phyloP scores from a whole-genome alignment of 2,888 invertebrate genomes.

The Phorcus lineatus region DNA sequence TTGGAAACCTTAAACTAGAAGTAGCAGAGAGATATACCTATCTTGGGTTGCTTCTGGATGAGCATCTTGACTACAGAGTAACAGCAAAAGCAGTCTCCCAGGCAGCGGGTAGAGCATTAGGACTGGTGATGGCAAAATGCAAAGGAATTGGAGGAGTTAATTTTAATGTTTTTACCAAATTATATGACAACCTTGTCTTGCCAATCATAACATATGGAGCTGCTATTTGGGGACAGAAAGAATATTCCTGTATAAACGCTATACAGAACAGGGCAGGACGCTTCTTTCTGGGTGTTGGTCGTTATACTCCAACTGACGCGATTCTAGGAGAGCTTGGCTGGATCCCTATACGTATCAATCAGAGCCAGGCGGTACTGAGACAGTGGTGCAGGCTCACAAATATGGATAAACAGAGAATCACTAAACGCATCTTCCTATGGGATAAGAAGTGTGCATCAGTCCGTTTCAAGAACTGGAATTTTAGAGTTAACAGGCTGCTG shows the following conservation, averaged over 20 bases:
- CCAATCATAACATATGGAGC: background rate
- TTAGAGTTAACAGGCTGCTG: background rate
- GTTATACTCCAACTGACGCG: background rate
- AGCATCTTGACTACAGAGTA: too few species aligned
- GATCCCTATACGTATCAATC: background rate
- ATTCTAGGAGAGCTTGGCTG: background rate
- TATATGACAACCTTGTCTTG: background rate
- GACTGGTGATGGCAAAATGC: too few species aligned
- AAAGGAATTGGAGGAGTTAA: background rate
- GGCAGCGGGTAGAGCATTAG: too few species aligned
- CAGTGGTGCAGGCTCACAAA: too few species aligned
- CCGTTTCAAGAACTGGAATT: background rate
- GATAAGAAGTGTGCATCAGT: background rate
- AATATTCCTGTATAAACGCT: background rate
- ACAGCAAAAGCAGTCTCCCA: too few species aligned
- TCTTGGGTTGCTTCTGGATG: too few species aligned
- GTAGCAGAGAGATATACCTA: too few species aligned
- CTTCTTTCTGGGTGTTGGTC: background rate
- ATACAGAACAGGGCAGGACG: background rate
- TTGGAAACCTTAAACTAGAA: too few species aligned
- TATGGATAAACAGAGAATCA: background rate
- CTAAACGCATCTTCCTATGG: background rate
- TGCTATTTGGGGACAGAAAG: background rate
- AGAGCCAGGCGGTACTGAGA: background rate
- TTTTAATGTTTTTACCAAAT: background rate